Percentiles rank a stretch among this genome's conserved stretches.
Conservation (phyloP, 2,113 vertebrate genomes). For the human (Homo sapiens) region GRCh38 chrX:22847001-22847500, state of each 20-base stretch:
- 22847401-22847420: background rate
- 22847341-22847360: background rate
- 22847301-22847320: background rate
- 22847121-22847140: too few relatives aligned
- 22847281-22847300: background rate
- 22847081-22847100: too few relatives aligned
- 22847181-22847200: too few relatives aligned
- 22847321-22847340: background rate
- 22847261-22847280: conserved; percentile 36
- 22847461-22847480: background rate
- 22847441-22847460: background rate
- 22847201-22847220: too few relatives aligned
- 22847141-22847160: too few relatives aligned
- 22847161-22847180: too few relatives aligned
- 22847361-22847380: background rate
- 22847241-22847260: background rate
- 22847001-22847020: too few relatives aligned
- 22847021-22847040: too few relatives aligned
- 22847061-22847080: too few relatives aligned
- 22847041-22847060: too few relatives aligned
- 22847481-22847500: background rate
- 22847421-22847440: background rate
- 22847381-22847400: background rate
- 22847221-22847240: background rate
- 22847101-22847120: too few relatives aligned